Conservation (phyloP, 2,797 vertebrate species). For the Tangara arthus region DNA sequence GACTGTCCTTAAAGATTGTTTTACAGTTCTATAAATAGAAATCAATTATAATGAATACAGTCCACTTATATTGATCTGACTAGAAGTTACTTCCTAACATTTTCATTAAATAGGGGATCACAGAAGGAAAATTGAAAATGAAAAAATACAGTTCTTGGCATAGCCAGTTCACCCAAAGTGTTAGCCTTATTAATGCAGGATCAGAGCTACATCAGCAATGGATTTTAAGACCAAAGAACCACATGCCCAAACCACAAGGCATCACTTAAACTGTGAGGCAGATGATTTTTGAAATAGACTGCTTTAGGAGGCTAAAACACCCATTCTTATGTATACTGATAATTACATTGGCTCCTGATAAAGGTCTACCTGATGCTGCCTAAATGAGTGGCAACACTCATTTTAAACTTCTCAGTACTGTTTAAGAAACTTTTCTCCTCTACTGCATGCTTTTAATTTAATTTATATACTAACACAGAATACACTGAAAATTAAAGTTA, state of each 20-base stretch:
- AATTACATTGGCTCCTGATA: not conserved
- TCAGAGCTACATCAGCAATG: not conserved
- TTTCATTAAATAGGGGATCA: conserved; percentile 8
- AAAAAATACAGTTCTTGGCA: not conserved
- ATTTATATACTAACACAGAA: not conserved
- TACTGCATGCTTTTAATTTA: not conserved
- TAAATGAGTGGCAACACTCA: not conserved
- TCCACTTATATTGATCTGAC: not conserved
- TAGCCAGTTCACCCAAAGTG: not conserved
- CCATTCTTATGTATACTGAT: not conserved
- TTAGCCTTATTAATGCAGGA: not conserved
- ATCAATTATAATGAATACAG: not conserved
- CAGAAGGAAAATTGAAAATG: not conserved
- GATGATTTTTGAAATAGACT: not conserved
- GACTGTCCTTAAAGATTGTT: not conserved
- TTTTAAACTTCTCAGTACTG: not conserved
- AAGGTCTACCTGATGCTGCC: not conserved
- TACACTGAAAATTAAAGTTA: not conserved
- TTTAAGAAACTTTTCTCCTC: not conserved
- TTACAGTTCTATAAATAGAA: conserved; percentile 40
- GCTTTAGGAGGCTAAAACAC: not conserved
- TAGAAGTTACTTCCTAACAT: not conserved
- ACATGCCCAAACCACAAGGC: not conserved
- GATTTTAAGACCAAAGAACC: not conserved
- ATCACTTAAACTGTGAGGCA: not conserved